A percentile compares a stretch with the other conserved stretches of the same genome.
These are phyloP conservation scores for Perca fluviatilis DNA, from an alignment of 2,113 vertebrate species.

Conservation along the genomic window DNA sequence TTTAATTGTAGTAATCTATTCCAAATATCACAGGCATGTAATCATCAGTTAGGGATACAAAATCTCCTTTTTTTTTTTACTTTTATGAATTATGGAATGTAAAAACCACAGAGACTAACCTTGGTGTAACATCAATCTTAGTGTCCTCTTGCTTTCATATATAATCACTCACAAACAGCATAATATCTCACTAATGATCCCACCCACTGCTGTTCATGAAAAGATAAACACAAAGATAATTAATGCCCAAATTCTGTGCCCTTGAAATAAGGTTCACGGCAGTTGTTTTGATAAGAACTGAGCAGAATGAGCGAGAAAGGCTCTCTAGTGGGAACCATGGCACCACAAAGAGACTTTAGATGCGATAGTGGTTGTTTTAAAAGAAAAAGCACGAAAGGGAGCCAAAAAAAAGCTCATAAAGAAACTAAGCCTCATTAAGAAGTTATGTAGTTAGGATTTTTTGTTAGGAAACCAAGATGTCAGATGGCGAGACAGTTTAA, in stretches of 20 bases:
- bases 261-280: conserved; percentile 53
- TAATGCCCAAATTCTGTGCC: conserved; percentile 26
- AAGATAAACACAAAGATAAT: conserved; percentile 49
- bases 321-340: conserved; percentile 10
- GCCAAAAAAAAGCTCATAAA: conserved; percentile 24
- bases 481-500: conserved; percentile 40
- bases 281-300: conserved; percentile 42
- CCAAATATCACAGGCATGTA: background rate
- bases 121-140: conserved; percentile 11
- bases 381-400: conserved; percentile 43
- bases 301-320: conserved; percentile 19
- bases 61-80: background rate
- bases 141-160: conserved; percentile 14
- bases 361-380: conserved; percentile 21
- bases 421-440: conserved; percentile 55
- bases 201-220: background rate
- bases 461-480: conserved; percentile 45
- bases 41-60: background rate
- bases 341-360: conserved; percentile 30
- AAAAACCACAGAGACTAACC: background rate
- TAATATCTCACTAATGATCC: conserved; percentile 23
- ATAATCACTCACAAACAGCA: conserved; percentile 5
- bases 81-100: background rate
- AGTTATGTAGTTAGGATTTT: conserved; percentile 39
- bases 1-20: conserved; percentile 5